Evolutionary conservation across 1,140 invertebrate genomes (phyloP).

Genomic region (Tenebrio molitor): DNA sequence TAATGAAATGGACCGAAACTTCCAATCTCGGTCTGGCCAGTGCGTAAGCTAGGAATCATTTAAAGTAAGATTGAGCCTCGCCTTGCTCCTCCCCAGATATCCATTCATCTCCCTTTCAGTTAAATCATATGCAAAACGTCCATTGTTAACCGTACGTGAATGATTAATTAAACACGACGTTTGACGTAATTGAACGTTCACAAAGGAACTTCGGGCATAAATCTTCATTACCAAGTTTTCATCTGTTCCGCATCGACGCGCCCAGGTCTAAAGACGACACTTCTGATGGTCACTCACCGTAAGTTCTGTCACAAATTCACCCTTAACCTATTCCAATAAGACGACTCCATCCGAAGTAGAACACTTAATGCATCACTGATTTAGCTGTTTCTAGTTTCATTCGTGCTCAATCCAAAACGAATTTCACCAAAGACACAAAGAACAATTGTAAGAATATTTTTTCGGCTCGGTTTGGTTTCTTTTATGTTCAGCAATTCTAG

Average conservation of each 20-base stretch:
- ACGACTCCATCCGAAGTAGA: no score
- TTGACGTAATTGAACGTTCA: constrained; percentile 29
- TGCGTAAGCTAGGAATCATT: neutral
- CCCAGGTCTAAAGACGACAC: neutral
- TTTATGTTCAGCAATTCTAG: no score
- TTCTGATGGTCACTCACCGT: neutral
- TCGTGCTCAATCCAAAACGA: no score
- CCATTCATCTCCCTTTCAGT: constrained; percentile 9
- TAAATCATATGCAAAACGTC: constrained; percentile 31
- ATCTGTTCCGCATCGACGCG: neutral
- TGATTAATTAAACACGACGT: constrained; percentile 32
- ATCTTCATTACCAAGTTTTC: constrained; percentile 34
- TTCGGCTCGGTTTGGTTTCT: no score
- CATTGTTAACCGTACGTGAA: constrained; percentile 22
- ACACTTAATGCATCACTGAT: no score
- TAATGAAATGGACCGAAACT: no score
- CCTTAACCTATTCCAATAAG: no score
- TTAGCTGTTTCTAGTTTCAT: no score
- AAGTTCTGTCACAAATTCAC: no score
- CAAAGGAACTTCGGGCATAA: constrained; percentile 21
- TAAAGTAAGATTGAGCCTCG: neutral
- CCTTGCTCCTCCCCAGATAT: neutral
- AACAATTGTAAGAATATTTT: no score
- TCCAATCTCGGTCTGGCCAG: no score
- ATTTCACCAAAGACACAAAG: no score